phyloP scores from a whole-genome alignment of 2,888 invertebrate species.

The Corbicula japonica region DNA sequence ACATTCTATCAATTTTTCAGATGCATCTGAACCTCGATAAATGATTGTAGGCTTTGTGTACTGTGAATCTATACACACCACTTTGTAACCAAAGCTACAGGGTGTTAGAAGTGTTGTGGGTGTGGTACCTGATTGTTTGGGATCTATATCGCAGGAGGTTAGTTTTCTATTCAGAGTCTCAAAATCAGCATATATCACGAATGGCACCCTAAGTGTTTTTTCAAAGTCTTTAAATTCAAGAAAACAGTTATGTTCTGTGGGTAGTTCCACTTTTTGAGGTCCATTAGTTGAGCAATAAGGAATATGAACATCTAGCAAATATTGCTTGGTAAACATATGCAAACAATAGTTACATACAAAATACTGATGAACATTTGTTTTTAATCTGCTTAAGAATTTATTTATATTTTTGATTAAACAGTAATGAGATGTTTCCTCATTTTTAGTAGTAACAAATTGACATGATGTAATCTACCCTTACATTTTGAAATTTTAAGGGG shows the following conservation, averaged over 20 bases:
- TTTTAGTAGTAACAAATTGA: too few relatives aligned
- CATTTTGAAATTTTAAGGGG: too few relatives aligned
- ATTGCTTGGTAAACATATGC: slow-evolving; percentile 28
- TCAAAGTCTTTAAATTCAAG: slow-evolving; percentile 39
- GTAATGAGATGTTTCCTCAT: too few relatives aligned
- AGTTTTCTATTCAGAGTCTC: slow-evolving; percentile 7
- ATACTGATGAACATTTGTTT: not conserved
- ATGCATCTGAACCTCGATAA: slow-evolving; percentile 34
- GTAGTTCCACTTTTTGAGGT: slow-evolving; percentile 27
- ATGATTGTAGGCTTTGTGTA: slow-evolving; percentile 32
- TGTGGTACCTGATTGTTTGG: not conserved
- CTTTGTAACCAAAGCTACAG: slow-evolving; percentile 18
- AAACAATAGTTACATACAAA: slow-evolving; percentile 33
- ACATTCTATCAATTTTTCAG: slow-evolving; percentile 26
- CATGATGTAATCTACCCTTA: too few relatives aligned
- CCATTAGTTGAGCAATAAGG: slow-evolving; percentile 9
- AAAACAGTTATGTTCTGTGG: slow-evolving; percentile 13
- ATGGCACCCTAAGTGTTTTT: slow-evolving; percentile 20
- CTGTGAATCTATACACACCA: slow-evolving; percentile 25
- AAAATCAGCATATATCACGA: slow-evolving; percentile 30
- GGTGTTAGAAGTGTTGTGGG: not conserved
- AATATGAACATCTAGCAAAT: slow-evolving; percentile 23
- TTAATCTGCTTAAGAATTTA: not conserved
- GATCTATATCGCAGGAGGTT: too few relatives aligned
- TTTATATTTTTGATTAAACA: too few relatives aligned